phyloP scores from a whole-genome alignment of 2,888 invertebrate species.

The Aspidiotus rigidus region DNA sequence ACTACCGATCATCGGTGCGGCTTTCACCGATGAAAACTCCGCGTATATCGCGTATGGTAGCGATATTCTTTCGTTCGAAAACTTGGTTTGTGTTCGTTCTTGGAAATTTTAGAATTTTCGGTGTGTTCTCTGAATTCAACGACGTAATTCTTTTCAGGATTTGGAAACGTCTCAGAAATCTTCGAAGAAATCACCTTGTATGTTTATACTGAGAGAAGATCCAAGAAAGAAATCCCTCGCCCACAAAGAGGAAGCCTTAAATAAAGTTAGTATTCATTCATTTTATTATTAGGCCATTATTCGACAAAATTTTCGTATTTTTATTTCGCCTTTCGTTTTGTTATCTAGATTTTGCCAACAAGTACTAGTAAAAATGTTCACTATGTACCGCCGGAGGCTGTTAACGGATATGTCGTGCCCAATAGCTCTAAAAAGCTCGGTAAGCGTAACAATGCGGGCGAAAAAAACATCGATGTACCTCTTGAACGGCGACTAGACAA shows the following conservation, averaged over 20 bases:
- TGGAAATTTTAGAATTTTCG: not conserved
- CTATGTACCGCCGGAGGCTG: slow-evolving; percentile 23
- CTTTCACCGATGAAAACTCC: slow-evolving; percentile 18
- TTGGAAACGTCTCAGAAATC: slow-evolving; percentile 17
- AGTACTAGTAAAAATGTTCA: slow-evolving; percentile 19
- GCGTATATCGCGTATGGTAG: slow-evolving; percentile 25
- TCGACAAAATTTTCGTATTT: not conserved
- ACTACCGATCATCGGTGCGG: slow-evolving; percentile 24
- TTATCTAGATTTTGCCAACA: slow-evolving; percentile 21
- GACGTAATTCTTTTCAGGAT: not conserved
- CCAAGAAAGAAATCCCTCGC: slow-evolving; percentile 21
- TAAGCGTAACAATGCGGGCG: slow-evolving; percentile 8
- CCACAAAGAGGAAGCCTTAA: slow-evolving; percentile 20
- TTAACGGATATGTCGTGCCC: slow-evolving; percentile 19
- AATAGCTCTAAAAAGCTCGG: slow-evolving; percentile 12
- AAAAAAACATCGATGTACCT: slow-evolving; percentile 52
- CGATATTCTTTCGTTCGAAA: slow-evolving; percentile 29
- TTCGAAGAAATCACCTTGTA: not conserved
- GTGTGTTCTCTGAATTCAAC: not conserved
- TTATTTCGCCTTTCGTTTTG: not conserved
- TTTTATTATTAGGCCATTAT: not conserved
- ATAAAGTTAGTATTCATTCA: slow-evolving; percentile 9
- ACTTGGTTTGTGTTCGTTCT: slow-evolving; percentile 19
- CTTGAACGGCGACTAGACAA: slow-evolving; percentile 77
- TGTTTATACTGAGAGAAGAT: slow-evolving; percentile 30